Base-by-base conservation (phyloP, 1,140 invertebrate genomes). In the Portunus trituberculatus region DNA sequence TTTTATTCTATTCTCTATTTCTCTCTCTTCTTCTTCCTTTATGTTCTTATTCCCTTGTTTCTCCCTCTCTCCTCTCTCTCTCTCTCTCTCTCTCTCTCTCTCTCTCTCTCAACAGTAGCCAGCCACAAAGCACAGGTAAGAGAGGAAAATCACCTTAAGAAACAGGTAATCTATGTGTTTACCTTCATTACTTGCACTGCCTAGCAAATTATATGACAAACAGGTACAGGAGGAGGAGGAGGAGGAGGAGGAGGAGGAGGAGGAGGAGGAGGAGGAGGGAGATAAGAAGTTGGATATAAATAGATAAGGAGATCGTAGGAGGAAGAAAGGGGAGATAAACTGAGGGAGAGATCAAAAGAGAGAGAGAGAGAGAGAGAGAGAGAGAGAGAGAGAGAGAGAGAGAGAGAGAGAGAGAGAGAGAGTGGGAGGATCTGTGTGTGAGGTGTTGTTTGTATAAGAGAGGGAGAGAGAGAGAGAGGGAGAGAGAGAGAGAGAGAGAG, bases 11-110 rank as follows among this genome's bases (percentile, higher is more conserved):
- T 39, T 39, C 39, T 39, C 6, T 39, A 1, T 39, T 39, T 6
- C 39, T 39, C n/a, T n/a, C n/a, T n/a, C n/a, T n/a, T n/a, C n/a
- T 39, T 39, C 39, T 6, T 39, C 6, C 39, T 39, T 39, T 39
- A 39, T 39, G 1, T 39, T 39, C 39, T 39, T 39, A 39, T 39
- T 39, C 39, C 6, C 39, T 39, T 39, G 39, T 39, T 6, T 39
- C 52, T 59, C 52, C 16, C 52, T 20, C 16, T 20, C 16, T 20
- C 52, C 86, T 88, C 86, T 46, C 86, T 28, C 45, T 76, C 67
- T 76, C 67, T 32, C 86, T 88, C 86, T 88, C 86, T 88, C 45
- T 88, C 86, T 46, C 86, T 88, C 32, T 88, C 45, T 32, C 86
- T 32, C 29, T 32, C 16, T 88, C 86, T 29, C 16, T 16, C 4